Conservation (phyloP, 2,113 vertebrate species). For the Seriola aureovittata region DNA sequence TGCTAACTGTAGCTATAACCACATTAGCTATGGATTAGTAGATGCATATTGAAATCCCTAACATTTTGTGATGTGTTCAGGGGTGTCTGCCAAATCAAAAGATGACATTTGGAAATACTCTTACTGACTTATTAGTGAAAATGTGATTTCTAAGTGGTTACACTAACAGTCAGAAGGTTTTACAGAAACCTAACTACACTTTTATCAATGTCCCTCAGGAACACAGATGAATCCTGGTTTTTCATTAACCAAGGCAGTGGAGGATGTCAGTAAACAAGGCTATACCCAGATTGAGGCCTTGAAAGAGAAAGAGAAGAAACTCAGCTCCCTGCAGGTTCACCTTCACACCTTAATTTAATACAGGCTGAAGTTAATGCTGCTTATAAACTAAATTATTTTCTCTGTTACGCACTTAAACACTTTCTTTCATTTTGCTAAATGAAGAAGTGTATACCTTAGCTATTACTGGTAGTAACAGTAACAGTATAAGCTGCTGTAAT, state of each 20-base stretch:
- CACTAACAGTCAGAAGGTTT: neutral
- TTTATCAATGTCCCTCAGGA: neutral
- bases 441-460: no score
- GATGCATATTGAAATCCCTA: neutral
- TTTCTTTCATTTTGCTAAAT: no score
- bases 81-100: neutral
- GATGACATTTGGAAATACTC: neutral
- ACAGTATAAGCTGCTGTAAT: no score
- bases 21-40: neutral
- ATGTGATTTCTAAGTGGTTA: neutral
- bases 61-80: neutral
- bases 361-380: neutral
- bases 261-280: slow-evolving; percentile 67
- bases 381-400: neutral
- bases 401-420: no score
- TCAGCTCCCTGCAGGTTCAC: slow-evolving; percentile 73
- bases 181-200: neutral
- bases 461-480: no score
- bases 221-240: slow-evolving; percentile 1
- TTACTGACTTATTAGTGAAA: neutral
- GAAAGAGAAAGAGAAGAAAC: slow-evolving; percentile 57
- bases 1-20: neutral
- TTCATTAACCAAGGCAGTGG: slow-evolving; percentile 61
- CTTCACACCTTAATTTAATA: neutral
- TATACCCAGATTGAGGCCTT: slow-evolving; percentile 50